Conservation (phyloP, 2,888 invertebrate species). For the Chalcis sispes region DNA sequence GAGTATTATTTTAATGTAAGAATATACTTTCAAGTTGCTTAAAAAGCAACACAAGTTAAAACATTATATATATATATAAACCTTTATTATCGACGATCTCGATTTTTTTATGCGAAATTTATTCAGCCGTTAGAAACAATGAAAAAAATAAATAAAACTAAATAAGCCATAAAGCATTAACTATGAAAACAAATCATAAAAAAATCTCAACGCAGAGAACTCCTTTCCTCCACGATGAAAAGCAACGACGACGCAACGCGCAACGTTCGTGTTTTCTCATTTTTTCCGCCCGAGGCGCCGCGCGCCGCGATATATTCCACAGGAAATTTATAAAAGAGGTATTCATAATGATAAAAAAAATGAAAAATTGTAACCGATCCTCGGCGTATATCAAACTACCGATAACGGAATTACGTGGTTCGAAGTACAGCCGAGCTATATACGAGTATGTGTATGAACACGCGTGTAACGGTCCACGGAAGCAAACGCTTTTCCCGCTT, state of each 20-base stretch:
- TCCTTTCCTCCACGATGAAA: background rate
- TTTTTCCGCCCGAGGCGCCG: constrained; percentile 17
- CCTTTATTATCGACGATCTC: too few species aligned
- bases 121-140: too few species aligned
- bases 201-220: background rate
- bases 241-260: background rate
- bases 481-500: background rate
- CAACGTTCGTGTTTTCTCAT: background rate
- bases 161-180: too few species aligned
- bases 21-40: too few species aligned
- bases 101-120: too few species aligned
- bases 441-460: background rate
- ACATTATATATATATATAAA: too few species aligned
- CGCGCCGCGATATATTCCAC: too few species aligned
- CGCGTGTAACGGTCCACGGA: constrained; percentile 32
- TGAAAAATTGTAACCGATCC: background rate
- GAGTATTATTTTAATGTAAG: too few species aligned
- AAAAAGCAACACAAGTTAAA: too few species aligned
- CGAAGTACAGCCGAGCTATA: background rate
- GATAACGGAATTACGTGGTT: constrained; percentile 48
- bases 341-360: background rate
- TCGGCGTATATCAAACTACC: constrained; percentile 1
- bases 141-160: background rate
- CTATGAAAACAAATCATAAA: background rate
- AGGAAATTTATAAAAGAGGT: constrained; percentile 21